Evolutionary conservation across 2,113 vertebrate species (phyloP).

Genomic region (Strigops habroptila): DNA sequence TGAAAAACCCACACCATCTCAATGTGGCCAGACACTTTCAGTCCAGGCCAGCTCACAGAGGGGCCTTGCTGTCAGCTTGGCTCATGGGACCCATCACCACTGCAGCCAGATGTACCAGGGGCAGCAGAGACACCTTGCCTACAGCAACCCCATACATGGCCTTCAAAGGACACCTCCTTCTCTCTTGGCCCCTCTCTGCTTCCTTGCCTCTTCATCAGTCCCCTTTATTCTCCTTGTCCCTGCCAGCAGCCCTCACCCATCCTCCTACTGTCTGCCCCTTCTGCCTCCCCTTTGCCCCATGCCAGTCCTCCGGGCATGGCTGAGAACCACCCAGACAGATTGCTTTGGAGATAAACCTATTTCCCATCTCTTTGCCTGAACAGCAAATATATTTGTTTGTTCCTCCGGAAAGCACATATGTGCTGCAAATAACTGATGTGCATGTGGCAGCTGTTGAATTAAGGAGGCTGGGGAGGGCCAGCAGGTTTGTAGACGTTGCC

Average conservation of each 20-base stretch:
- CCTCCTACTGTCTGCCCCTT: not conserved
- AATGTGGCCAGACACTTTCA: not conserved
- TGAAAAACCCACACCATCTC: not conserved
- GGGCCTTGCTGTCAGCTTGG: not conserved
- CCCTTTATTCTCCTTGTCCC: not conserved
- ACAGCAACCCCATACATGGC: accelerated
- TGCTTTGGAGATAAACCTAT: not conserved
- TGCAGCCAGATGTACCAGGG: not conserved
- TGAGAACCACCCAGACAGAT: not conserved
- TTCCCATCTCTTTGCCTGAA: not conserved
- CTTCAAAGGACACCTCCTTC: not conserved
- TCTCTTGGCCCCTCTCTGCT: not conserved
- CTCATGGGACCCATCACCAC: not conserved
- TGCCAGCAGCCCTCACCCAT: not conserved
- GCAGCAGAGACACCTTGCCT: not conserved
- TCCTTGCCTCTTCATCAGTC: not conserved
- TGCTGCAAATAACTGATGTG: not conserved
- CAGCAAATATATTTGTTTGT: not conserved
- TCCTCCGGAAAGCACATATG: not conserved
- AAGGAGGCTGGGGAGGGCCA: not conserved
- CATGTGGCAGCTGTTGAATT: not conserved
- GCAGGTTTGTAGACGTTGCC: not conserved
- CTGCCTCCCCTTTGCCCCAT: not conserved
- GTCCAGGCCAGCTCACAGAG: not conserved
- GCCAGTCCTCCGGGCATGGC: not conserved